Base-by-base conservation (phyloP, 2,888 invertebrate genomes). In the Megamerina dolium region DNA sequence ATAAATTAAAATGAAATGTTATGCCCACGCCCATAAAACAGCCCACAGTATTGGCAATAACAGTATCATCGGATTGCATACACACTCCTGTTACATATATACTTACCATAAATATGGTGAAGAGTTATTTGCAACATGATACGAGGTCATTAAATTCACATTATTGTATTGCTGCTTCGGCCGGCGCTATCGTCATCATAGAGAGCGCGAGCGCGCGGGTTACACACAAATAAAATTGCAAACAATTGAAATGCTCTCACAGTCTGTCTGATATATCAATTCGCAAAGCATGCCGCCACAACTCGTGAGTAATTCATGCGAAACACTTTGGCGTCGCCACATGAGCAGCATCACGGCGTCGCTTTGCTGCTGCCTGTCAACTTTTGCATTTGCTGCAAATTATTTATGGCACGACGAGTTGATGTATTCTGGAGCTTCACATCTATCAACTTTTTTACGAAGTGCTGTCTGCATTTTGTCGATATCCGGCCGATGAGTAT, bases 141-240 rank as follows among this genome's bases (percentile, higher is more conserved):
- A 37, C 41, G 44, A 37, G 43, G 41, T 41, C 49, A 49, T 49
- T 49, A 49, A 46, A 46, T 43, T 41, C 46, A 34, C 45, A 48
- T 48, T 48, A 48, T 41, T n/a, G n/a, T n/a, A n/a, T n/a, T n/a
- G n/a, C n/a, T n/a, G n/a, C n/a, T n/a, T n/a, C n/a, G n/a, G n/a
- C n/a, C n/a, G n/a, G n/a, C n/a, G n/a, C n/a, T n/a, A n/a, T n/a
- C n/a, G n/a, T n/a, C n/a, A n/a, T n/a, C n/a, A n/a, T n/a, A n/a
- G n/a, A n/a, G n/a, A n/a, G n/a, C n/a, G n/a, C n/a, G n/a, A n/a
- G n/a, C n/a, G n/a, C n/a, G n/a, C n/a, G n/a, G n/a, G n/a, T n/a
- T n/a, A n/a, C n/a, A n/a, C n/a, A n/a, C n/a, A n/a, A n/a, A n/a
- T n/a, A n/a, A n/a, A n/a, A n/a, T n/a, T n/a, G n/a, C n/a, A n/a